phyloP scores from a whole-genome alignment of 2,797 vertebrate genomes.

The Avahi laniger region DNA sequence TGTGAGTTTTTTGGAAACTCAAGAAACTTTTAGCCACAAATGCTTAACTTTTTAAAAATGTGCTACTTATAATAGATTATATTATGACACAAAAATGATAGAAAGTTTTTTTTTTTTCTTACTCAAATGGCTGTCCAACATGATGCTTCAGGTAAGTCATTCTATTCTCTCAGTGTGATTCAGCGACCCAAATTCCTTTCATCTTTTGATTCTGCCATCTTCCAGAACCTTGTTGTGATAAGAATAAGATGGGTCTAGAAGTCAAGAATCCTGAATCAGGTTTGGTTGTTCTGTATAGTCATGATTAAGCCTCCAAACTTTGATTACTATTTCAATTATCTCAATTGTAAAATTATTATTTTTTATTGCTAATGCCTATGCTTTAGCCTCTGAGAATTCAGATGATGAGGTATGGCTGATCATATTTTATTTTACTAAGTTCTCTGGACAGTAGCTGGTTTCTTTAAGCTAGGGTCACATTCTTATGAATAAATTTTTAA shows the following conservation, averaged over 20 bases:
- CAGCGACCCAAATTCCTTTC: background rate
- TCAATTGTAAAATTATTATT: background rate
- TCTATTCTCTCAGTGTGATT: background rate
- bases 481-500: background rate
- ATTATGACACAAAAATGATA: background rate
- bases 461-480: background rate
- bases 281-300: background rate
- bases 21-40: background rate
- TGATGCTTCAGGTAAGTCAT: background rate
- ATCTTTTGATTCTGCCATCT: background rate
- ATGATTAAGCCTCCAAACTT: background rate
- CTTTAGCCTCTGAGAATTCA: background rate
- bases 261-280: background rate
- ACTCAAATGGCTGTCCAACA: background rate
- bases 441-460: background rate
- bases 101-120: background rate
- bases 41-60: background rate
- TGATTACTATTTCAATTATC: background rate
- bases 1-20: background rate
- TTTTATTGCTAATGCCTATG: background rate
- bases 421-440: background rate
- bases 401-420: background rate
- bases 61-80: background rate
- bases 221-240: background rate
- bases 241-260: background rate